phyloP scores from a whole-genome alignment of 53 echinoderm and acorn worm genomes.

The Paelopatides confundens region DNA sequence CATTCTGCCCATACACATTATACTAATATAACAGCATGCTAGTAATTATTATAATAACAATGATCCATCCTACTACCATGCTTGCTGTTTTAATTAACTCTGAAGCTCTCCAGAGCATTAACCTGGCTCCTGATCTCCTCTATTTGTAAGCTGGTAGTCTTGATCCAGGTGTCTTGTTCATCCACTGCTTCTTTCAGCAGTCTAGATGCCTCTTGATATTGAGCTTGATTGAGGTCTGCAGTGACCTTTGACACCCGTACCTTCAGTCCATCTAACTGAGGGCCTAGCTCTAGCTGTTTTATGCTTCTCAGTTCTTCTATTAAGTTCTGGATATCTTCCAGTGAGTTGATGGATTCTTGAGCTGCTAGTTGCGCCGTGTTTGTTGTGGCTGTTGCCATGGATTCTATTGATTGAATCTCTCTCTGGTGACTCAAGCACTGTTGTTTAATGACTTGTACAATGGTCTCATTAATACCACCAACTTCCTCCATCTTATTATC shows the following conservation, averaged over 20 bases:
- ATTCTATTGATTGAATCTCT: slow-evolving; percentile 39
- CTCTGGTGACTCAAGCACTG: slow-evolving; percentile 60
- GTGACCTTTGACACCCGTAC: slow-evolving; percentile 52
- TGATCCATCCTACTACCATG: background rate
- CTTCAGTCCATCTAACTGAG: slow-evolving; percentile 60
- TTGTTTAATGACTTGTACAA: slow-evolving; percentile 55
- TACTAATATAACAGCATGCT: no score
- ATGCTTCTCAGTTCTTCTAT: slow-evolving; percentile 51
- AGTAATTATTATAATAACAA: no score
- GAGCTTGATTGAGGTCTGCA: slow-evolving; percentile 64
- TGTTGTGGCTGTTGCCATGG: background rate
- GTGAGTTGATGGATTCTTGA: slow-evolving; percentile 1
- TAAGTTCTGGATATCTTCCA: slow-evolving; percentile 25
- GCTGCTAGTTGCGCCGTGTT: slow-evolving; percentile 50
- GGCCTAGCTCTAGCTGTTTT: slow-evolving; percentile 59
- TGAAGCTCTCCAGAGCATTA: slow-evolving; percentile 84
- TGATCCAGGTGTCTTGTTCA: slow-evolving; percentile 86
- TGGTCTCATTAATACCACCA: slow-evolving; percentile 57
- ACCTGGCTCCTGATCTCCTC: slow-evolving; percentile 67
- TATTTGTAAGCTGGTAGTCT: slow-evolving; percentile 48
- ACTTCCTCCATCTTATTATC: slow-evolving; percentile 53
- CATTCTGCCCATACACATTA: no score
- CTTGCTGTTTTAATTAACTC: slow-evolving; percentile 44
- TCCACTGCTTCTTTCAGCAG: slow-evolving; percentile 56
- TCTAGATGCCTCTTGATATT: slow-evolving; percentile 52